These are phyloP conservation scores for Drosophila ambigua DNA, from an alignment of 1,140 invertebrate species.

Conservation along the genomic window DNA sequence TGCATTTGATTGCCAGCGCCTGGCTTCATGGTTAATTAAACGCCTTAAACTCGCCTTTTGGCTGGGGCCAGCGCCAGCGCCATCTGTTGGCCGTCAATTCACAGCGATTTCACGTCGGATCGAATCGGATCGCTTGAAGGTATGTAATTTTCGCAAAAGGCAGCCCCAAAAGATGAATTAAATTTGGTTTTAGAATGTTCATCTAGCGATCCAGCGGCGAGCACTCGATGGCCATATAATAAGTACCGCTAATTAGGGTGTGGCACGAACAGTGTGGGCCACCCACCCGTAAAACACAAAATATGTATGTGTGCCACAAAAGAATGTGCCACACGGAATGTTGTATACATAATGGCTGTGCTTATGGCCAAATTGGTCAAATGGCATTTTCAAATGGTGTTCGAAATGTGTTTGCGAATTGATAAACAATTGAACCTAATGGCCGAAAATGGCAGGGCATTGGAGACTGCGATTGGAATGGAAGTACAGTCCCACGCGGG, in stretches of 20 bases:
- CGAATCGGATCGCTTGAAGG: neutral
- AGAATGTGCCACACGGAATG: constrained; percentile 19
- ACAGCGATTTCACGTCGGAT: constrained; percentile 50
- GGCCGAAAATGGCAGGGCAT: constrained; percentile 7
- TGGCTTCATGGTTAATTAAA: constrained; percentile 71
- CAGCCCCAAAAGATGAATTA: constrained; percentile 9
- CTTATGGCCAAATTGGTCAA: constrained; percentile 41
- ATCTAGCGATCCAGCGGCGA: neutral
- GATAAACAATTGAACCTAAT: constrained; percentile 38
- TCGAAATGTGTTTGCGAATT: constrained; percentile 21
- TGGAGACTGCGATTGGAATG: neutral
- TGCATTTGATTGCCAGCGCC: constrained; percentile 50
- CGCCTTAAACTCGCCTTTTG: constrained; percentile 18
- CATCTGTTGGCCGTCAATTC: constrained; percentile 45
- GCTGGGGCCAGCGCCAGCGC: constrained; percentile 8
- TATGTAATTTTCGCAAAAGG: constrained; percentile 6
- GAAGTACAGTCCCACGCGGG: neutral
- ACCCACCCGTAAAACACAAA: constrained; percentile 33
- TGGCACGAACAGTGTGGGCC: constrained; percentile 8
- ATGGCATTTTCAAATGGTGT: constrained; percentile 45
- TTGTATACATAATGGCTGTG: constrained; percentile 40
- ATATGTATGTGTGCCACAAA: constrained; percentile 10
- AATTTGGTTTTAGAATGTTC: constrained; percentile 38
- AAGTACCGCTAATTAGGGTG: constrained; percentile 34
- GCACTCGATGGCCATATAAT: constrained; percentile 15